phyloP scores from a whole-genome alignment of 1,140 invertebrate species.

The Probaryconus sp. region DNA sequence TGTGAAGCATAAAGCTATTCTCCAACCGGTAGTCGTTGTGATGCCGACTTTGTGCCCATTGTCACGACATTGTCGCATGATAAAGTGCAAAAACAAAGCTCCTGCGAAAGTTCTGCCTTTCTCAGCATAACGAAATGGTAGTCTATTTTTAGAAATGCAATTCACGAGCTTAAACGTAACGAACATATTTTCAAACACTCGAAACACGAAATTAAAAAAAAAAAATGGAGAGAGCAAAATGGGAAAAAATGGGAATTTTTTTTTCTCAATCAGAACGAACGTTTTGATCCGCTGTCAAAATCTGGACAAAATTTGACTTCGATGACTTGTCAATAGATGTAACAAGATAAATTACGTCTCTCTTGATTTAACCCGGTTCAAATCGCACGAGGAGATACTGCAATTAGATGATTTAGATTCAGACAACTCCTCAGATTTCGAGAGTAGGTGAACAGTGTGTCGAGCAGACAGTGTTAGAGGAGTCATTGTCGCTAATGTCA shows the following conservation, averaged over 20 bases:
- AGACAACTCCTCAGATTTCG: constrained; percentile 54
- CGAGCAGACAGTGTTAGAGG: constrained; percentile 56
- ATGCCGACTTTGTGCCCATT: constrained; percentile 70
- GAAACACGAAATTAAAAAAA: too few relatives aligned
- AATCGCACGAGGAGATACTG: constrained; percentile 20
- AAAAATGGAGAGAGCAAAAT: too few relatives aligned
- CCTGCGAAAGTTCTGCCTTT: constrained; percentile 66
- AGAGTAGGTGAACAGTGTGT: constrained; percentile 57
- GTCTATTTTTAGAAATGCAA: constrained; percentile 34
- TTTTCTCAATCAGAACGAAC: not conserved
- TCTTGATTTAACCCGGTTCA: not conserved
- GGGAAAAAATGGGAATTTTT: too few relatives aligned
- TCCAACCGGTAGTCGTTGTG: constrained; percentile 66
- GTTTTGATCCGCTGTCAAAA: not conserved
- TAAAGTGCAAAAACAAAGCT: constrained; percentile 70
- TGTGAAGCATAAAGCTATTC: constrained; percentile 56
- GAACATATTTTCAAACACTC: too few relatives aligned
- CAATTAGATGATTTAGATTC: constrained; percentile 61
- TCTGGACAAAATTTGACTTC: too few relatives aligned
- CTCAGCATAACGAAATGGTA: constrained; percentile 63
- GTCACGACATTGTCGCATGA: constrained; percentile 71
- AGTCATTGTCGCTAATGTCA: constrained; percentile 67
- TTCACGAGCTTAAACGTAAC: not conserved
- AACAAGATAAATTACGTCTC: constrained; percentile 1
- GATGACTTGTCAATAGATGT: too few relatives aligned